These are phyloP conservation scores for Lymantria dispar DNA, from an alignment of 2,888 invertebrate genomes.

Conservation along the genomic window DNA sequence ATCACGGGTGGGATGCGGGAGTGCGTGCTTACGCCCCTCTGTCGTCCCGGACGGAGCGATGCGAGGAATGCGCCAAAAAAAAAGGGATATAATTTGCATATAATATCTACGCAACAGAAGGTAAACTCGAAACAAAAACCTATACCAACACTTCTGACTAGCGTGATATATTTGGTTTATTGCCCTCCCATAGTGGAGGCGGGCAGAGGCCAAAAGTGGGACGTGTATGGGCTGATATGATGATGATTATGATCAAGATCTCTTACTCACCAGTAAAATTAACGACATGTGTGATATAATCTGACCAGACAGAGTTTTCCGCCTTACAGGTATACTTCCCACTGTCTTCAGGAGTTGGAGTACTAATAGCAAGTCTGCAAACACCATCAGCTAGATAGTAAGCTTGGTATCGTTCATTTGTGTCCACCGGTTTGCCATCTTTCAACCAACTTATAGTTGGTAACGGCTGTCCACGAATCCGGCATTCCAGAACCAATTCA, in stretches of 20 bases:
- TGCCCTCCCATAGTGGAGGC: too few species aligned
- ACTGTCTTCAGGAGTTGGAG: conserved; percentile 86
- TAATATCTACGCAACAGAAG: too few species aligned
- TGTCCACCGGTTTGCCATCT: conserved; percentile 82
- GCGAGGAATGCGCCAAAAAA: too few species aligned
- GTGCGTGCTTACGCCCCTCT: too few species aligned
- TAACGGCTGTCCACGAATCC: conserved; percentile 88
- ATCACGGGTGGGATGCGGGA: too few species aligned
- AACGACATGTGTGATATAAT: conserved; percentile 88
- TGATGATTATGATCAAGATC: background rate
- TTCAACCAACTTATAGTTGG: conserved; percentile 90
- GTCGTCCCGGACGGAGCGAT: too few species aligned
- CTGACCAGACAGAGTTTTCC: conserved; percentile 87
- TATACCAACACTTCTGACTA: too few species aligned
- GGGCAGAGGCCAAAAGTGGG: too few species aligned
- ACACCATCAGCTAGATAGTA: conserved; percentile 88
- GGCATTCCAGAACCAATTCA: conserved; percentile 89
- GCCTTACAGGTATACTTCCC: conserved; percentile 90
- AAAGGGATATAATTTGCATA: too few species aligned
- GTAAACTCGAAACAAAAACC: too few species aligned
- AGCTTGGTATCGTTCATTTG: conserved; percentile 84
- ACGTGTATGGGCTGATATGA: too few species aligned
- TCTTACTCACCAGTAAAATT: conserved; percentile 83
- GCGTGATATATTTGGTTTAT: too few species aligned
- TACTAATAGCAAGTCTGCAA: conserved; percentile 85